Conservation (phyloP, 2,113 vertebrate genomes). For the Platichthys flesus region DNA sequence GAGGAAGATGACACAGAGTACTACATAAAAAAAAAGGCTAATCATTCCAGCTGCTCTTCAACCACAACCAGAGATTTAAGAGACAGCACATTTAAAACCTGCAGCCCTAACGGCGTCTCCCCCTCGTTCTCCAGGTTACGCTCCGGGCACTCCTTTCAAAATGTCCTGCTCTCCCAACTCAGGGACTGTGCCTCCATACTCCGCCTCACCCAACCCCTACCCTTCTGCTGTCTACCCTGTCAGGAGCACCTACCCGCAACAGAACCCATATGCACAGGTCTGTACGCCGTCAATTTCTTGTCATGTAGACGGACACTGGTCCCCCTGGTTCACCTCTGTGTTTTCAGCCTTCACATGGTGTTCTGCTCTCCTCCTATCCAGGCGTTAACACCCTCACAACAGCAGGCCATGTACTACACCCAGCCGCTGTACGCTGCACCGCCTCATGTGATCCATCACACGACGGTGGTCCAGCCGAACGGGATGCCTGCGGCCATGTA, state of each 20-base stretch:
- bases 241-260: slow-evolving; percentile 96
- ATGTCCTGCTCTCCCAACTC: slow-evolving; percentile 97
- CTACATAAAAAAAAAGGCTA: no score
- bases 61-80: no score
- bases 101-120: slow-evolving; percentile 3
- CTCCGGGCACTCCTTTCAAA: slow-evolving; percentile 95
- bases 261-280: slow-evolving; percentile 97
- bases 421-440: slow-evolving; percentile 97
- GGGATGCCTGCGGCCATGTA: slow-evolving; percentile 96
- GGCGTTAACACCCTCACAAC: slow-evolving; percentile 77
- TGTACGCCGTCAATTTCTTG: not conserved
- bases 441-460: slow-evolving; percentile 99
- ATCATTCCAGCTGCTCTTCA: no score
- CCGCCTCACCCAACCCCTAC: slow-evolving; percentile 93
- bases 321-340: not conserved
- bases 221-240: slow-evolving; percentile 93
- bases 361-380: slow-evolving; percentile 20
- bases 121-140: slow-evolving; percentile 83
- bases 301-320: not conserved
- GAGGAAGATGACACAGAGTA: not conserved
- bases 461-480: slow-evolving; percentile 98
- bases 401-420: slow-evolving; percentile 97
- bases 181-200: slow-evolving; percentile 92
- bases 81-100: not conserved
- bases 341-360: not conserved